Percentiles rank a stretch among this genome's conserved stretches.
Evolutionary conservation across 2,888 invertebrate genomes (phyloP).

Genomic region (Toxonevra muliebris): DNA sequence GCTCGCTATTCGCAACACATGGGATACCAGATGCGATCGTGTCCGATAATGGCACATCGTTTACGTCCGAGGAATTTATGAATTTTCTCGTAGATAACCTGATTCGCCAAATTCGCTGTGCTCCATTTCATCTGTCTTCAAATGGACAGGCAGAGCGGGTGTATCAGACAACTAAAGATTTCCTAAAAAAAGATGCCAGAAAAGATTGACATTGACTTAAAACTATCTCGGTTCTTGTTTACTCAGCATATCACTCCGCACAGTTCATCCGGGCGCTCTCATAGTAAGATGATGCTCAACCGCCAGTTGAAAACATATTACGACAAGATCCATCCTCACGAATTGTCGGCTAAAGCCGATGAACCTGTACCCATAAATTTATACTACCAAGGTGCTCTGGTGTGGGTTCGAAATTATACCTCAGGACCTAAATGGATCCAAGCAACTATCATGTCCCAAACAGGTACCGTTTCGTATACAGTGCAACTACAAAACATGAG

Average conservation of each 20-base stretch:
- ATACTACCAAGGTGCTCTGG: no score
- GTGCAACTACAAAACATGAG: no score
- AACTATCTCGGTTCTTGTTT: constrained; percentile 18
- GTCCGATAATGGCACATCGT: constrained; percentile 34
- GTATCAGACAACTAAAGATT: constrained; percentile 25
- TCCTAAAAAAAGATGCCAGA: constrained; percentile 21
- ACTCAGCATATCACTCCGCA: constrained; percentile 28
- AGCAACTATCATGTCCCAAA: no score
- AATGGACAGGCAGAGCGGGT: no score
- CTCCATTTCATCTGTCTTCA: constrained; percentile 30
- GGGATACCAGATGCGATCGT: constrained; percentile 30
- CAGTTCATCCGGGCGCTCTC: constrained; percentile 9
- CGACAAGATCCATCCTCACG: no score
- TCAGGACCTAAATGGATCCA: no score
- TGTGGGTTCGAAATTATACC: no score
- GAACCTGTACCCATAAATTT: no score
- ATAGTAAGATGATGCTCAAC: constrained; percentile 18
- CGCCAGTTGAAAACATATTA: constrained; percentile 14
- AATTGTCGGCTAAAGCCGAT: no score
- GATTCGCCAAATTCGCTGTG: constrained; percentile 33
- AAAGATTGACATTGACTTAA: background rate
- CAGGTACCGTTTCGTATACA: no score
- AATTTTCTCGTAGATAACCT: constrained; percentile 28
- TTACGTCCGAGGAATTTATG: constrained; percentile 34
- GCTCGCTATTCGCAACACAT: constrained; percentile 26